Conservation (phyloP, 2,113 vertebrate species). For the Bujurquina vittata region DNA sequence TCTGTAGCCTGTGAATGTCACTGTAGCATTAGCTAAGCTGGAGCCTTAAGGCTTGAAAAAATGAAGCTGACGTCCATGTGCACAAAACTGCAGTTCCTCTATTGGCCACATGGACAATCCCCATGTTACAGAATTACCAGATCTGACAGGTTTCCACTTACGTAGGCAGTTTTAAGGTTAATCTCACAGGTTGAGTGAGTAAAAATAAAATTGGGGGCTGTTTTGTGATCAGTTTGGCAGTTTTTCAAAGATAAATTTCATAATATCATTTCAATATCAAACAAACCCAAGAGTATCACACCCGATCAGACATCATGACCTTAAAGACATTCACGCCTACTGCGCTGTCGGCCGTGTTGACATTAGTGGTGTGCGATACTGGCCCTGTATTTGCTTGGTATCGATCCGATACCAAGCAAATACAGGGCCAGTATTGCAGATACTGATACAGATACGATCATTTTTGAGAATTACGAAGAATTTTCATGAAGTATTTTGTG, state of each 20-base stretch:
- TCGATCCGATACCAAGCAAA: too few species aligned
- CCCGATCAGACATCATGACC: not conserved
- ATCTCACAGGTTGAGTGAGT: not conserved
- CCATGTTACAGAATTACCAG: not conserved
- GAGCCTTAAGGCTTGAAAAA: not conserved
- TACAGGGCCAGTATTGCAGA: too few species aligned
- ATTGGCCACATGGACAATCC: not conserved
- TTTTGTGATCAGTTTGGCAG: not conserved
- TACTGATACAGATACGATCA: too few species aligned
- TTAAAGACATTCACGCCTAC: not conserved
- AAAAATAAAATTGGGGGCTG: too few species aligned
- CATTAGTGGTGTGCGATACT: too few species aligned
- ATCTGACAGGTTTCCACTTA: not conserved
- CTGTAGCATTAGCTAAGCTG: not conserved
- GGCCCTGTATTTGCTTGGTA: too few species aligned
- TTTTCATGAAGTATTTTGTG: too few species aligned
- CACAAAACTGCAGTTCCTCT: not conserved
- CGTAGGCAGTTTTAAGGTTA: not conserved
- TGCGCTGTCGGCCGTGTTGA: not conserved
- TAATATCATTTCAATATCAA: not conserved
- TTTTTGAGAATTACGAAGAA: too few species aligned
- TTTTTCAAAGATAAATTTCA: not conserved
- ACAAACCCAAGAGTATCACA: not conserved
- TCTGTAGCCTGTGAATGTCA: not conserved
- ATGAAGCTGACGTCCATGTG: not conserved